Percentiles rank a stretch among this genome's conserved stretches.
phyloP scores from a whole-genome alignment of 2,888 invertebrate genomes.

The Drosophila eohydei region DNA sequence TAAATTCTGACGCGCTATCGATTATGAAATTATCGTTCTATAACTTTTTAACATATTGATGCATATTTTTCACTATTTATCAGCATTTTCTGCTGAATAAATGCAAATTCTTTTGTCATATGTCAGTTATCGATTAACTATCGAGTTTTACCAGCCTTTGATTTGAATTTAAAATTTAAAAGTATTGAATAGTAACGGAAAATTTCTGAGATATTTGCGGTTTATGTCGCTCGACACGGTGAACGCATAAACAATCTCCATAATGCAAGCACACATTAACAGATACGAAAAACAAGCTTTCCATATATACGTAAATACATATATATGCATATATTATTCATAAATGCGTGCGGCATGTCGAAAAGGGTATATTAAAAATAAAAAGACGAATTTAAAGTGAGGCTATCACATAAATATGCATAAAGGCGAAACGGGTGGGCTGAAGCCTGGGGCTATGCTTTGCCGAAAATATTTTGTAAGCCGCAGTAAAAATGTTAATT shows the following conservation, averaged over 20 bases:
- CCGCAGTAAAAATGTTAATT: constrained; percentile 34
- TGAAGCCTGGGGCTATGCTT: not conserved
- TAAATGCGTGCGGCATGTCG: constrained; percentile 7
- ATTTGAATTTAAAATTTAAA: not conserved
- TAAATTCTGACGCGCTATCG: not conserved
- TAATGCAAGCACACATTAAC: constrained; percentile 35
- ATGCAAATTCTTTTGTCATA: too few species aligned
- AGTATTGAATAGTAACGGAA: not conserved
- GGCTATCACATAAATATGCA: constrained; percentile 22
- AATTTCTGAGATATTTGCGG: not conserved
- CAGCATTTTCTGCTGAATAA: too few species aligned
- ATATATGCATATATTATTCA: constrained; percentile 10
- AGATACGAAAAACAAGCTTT: constrained; percentile 8
- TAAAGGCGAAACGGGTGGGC: not conserved
- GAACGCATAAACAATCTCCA: constrained; percentile 29
- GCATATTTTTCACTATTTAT: too few species aligned
- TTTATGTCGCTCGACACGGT: constrained; percentile 23
- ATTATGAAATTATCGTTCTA: not conserved
- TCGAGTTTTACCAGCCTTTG: too few species aligned
- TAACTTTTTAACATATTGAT: too few species aligned
- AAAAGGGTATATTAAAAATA: constrained; percentile 19
- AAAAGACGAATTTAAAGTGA: constrained; percentile 1
- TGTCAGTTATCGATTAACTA: too few species aligned
- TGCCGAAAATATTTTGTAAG: constrained; percentile 19
- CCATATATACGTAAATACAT: not conserved